A percentile compares a stretch with the other conserved stretches of the same genome.
Evolutionary conservation across 2,113 vertebrate genomes (phyloP).

Genomic region (Pica pica): DNA sequence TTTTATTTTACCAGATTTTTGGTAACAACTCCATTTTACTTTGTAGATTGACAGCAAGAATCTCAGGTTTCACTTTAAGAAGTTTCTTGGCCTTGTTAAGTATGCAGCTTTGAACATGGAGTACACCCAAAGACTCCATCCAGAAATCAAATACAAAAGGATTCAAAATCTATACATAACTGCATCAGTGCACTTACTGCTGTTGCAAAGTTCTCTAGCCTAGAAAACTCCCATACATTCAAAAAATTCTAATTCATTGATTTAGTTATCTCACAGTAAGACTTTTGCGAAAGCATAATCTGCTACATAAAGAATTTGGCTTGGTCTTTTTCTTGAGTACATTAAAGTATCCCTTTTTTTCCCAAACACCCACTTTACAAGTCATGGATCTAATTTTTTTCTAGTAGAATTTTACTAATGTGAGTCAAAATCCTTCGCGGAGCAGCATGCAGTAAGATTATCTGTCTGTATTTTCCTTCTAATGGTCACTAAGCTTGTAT

Average conservation of each 20-base stretch:
- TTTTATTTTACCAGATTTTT: background rate
- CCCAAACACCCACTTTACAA: background rate
- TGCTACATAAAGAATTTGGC: background rate
- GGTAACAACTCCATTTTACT: background rate
- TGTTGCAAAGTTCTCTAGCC: background rate
- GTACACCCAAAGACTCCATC: background rate
- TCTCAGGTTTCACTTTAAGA: background rate
- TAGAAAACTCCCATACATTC: background rate
- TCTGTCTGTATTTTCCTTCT: background rate
- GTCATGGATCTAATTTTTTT: background rate
- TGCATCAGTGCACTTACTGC: background rate
- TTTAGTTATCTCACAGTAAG: background rate
- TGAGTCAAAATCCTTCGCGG: background rate
- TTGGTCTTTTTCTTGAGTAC: background rate
- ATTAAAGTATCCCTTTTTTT: background rate
- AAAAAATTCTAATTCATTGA: background rate
- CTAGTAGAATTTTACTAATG: background rate
- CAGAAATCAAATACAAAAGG: background rate
- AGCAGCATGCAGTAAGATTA: background rate
- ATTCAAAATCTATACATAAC: background rate
- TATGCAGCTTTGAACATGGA: background rate
- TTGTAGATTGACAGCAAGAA: background rate
- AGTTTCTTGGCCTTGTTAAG: background rate
- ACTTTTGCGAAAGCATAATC: background rate
- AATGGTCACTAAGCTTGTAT: background rate